Percentiles rank a stretch among this genome's conserved stretches.
These are phyloP conservation scores for Drosophila flavopinicola DNA, from an alignment of 2,888 invertebrate species.

Conservation along the genomic window DNA sequence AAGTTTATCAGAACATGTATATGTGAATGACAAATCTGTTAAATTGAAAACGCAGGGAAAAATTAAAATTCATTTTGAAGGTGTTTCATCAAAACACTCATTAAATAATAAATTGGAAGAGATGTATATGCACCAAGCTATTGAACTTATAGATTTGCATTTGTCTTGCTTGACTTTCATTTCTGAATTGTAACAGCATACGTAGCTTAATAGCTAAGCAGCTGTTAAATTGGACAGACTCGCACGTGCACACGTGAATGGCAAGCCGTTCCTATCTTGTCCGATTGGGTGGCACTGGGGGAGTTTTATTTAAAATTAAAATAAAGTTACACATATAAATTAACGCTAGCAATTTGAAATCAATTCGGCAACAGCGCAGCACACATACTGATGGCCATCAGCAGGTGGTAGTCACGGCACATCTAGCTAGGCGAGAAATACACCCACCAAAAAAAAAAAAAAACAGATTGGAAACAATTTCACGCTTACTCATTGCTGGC, in stretches of 20 bases:
- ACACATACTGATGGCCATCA: neutral
- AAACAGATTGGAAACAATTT: neutral
- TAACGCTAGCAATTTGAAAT: neutral
- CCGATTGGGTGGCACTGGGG: constrained; percentile 24
- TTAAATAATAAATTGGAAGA: no score
- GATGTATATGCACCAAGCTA: no score
- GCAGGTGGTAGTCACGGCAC: neutral
- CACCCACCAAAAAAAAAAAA: constrained; percentile 51
- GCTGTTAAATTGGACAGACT: constrained; percentile 16
- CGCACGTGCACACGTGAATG: constrained; percentile 35
- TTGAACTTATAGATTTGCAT: no score
- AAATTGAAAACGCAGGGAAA: no score
- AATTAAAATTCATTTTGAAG: no score
- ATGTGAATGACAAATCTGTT: no score
- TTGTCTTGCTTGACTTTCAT: no score
- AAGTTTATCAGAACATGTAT: no score
- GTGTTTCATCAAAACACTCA: no score
- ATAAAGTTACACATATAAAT: constrained; percentile 19
- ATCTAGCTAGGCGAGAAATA: constrained; percentile 16
- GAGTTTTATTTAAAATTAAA: constrained; percentile 46
- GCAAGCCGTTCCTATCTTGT: constrained; percentile 14
- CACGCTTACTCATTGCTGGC: constrained; percentile 33
- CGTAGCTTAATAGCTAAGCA: no score
- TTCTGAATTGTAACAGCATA: constrained; percentile 6
- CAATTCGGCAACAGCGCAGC: neutral